Base-by-base conservation (phyloP, 1,140 invertebrate genomes). In the Polypedilum vanderplanki region DNA sequence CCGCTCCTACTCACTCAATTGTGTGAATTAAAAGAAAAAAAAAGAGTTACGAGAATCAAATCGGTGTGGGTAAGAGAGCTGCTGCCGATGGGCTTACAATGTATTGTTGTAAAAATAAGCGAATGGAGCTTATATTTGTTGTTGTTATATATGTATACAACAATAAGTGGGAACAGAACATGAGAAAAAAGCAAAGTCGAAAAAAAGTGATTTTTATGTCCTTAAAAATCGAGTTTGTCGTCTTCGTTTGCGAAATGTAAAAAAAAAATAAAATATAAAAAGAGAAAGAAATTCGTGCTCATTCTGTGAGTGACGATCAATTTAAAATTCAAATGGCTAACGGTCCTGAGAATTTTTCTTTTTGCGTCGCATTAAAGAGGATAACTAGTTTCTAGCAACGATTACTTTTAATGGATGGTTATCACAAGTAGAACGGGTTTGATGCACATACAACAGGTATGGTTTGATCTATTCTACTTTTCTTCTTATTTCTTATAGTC, bases 151-250 rank as follows among this genome's bases (percentile, higher is more conserved):
- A 5, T 33, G 24, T 33, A 33, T 33, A 33, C 24, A 33, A 33
- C 24, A 33, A 57, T 57, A 57, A 57, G 46, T 57, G 46, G 46
- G 46, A 57, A 57, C 9, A 57, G n/a, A 57, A 57, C 46, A 57
- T 57, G n/a, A 57, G 12, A 57, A 57, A 57, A 33, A 33, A 33
- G 12, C 4, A 57, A 57, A 12, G 15, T 1, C 10, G 4, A 57
- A 57, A 57, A n/a, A 57, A 57, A 57, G 46, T 57, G 46, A 57
- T 57, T 57, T 57, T 57, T 57, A 57, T 57, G 46, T 57, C 46
- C 46, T 57, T 57, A 57, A 57, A 57, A 57, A 57, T 57, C 46
- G 46, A 57, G 46, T 57, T 57, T 57, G n/a, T 57, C 46, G 12
- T 46, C n/a, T 15, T n/a, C n/a, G n/a, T 12, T n/a, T 57, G 46